Percentiles rank a stretch among this genome's conserved stretches.
These are phyloP conservation scores for Drosophila novamexicana DNA, from an alignment of 1,140 invertebrate genomes.

Conservation along the genomic window DNA sequence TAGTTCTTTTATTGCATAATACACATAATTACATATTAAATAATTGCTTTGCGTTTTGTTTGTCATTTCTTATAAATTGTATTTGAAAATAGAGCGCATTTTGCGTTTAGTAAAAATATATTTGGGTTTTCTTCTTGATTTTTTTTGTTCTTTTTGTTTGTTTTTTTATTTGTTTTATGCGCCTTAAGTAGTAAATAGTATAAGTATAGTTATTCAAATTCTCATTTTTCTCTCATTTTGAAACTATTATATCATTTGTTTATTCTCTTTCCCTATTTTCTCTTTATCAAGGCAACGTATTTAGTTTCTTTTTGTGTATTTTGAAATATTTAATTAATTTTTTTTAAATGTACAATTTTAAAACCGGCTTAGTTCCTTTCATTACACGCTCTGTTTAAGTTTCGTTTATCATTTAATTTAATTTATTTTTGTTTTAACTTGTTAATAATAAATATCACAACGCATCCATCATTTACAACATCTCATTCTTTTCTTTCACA, in stretches of 20 bases:
- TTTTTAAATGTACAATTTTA: constrained; percentile 81
- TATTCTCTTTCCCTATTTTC: constrained; percentile 27
- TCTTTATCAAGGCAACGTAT: constrained; percentile 70
- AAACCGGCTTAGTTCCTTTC: constrained; percentile 80
- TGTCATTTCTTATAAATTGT: constrained; percentile 76
- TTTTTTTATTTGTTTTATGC: constrained; percentile 49
- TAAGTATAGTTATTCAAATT: constrained; percentile 67
- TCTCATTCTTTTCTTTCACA: constrained; percentile 40
- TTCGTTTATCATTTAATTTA: constrained; percentile 44
- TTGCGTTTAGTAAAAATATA: constrained; percentile 82
- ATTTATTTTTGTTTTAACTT: constrained; percentile 54
- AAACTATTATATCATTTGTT: constrained; percentile 10
- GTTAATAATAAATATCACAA: constrained; percentile 84
- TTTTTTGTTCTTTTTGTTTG: neutral
- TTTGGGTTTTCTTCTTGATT: constrained; percentile 58
- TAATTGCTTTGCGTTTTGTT: constrained; percentile 77
- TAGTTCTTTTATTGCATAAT: constrained; percentile 59
- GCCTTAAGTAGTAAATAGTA: constrained; percentile 64
- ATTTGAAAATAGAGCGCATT: constrained; percentile 77
- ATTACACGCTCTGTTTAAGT: constrained; percentile 65
- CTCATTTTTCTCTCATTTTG: constrained; percentile 57
- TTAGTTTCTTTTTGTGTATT: constrained; percentile 44
- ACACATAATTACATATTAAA: constrained; percentile 78
- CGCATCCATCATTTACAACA: constrained; percentile 66
- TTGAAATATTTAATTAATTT: constrained; percentile 47